phyloP scores from a whole-genome alignment of 1,140 invertebrate genomes.

The Cherax destructor region DNA sequence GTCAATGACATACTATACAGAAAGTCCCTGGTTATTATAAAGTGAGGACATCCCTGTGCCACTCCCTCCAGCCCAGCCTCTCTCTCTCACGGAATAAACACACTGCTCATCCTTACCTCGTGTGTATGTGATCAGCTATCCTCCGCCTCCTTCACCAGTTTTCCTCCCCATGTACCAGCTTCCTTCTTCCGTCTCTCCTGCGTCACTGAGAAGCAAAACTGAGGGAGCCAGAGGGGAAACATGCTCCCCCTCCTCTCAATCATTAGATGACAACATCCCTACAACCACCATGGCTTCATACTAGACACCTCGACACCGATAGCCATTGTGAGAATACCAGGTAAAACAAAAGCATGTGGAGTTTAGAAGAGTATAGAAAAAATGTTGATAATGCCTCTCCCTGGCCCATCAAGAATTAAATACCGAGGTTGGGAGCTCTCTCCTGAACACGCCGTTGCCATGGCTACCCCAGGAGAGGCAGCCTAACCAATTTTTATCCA shows the following conservation, averaged over 20 bases:
- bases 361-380: too few relatives aligned
- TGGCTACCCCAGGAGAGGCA: neutral
- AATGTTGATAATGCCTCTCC: too few relatives aligned
- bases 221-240: neutral
- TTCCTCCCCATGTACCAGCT: neutral
- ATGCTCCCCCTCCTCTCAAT: neutral
- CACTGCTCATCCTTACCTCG: neutral
- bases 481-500: neutral
- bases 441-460: slow-evolving; percentile 2
- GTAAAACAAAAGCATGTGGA: too few relatives aligned
- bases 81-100: too few relatives aligned
- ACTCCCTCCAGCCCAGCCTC: too few relatives aligned
- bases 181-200: neutral
- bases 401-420: too few relatives aligned
- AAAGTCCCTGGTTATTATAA: too few relatives aligned
- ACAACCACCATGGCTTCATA: neutral
- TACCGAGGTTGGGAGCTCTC: neutral
- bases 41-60: too few relatives aligned
- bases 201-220: neutral
- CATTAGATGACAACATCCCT: neutral
- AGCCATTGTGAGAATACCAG: too few relatives aligned
- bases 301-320: too few relatives aligned
- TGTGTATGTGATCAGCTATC: neutral
- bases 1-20: too few relatives aligned
- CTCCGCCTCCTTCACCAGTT: neutral